These are phyloP conservation scores for Theristicus caerulescens DNA, from an alignment of 2,113 vertebrate genomes.

Conservation along the genomic window DNA sequence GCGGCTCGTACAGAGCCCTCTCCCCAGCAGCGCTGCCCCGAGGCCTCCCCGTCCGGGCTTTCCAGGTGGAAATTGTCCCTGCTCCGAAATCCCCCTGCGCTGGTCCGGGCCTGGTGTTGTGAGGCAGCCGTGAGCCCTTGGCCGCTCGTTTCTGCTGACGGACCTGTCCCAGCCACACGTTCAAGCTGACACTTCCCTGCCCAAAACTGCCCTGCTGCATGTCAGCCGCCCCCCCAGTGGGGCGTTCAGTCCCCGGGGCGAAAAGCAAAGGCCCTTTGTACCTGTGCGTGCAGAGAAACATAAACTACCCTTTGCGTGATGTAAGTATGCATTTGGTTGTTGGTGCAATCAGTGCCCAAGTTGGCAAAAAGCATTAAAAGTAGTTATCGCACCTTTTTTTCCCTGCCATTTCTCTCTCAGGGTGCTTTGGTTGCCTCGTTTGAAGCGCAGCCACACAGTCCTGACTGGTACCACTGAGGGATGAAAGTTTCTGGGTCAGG, in stretches of 20 bases:
- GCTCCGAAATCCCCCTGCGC: background rate
- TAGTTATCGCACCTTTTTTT: background rate
- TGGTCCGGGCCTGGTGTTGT: background rate
- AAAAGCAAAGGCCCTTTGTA: background rate
- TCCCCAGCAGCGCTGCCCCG: background rate
- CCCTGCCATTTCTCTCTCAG: background rate
- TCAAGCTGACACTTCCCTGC: background rate
- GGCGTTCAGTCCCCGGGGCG: background rate
- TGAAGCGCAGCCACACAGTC: fast-evolving
- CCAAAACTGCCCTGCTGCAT: too few relatives aligned
- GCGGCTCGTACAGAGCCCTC: too few relatives aligned
- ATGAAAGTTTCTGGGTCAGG: background rate
- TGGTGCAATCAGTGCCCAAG: fast-evolving
- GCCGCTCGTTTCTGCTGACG: background rate
- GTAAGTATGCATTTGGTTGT: too few relatives aligned
- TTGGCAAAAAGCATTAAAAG: background rate
- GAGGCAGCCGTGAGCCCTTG: background rate
- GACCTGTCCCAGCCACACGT: background rate
- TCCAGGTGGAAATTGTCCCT: too few relatives aligned
- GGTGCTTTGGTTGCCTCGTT: background rate
- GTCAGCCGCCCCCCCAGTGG: too few relatives aligned
- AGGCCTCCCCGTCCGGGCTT: background rate
- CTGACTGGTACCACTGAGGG: background rate
- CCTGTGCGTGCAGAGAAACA: too few relatives aligned
- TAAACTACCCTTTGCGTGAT: fast-evolving